These are phyloP conservation scores for Xiphorhynchus elegans DNA, from an alignment of 2,113 vertebrate species.

Conservation along the genomic window DNA sequence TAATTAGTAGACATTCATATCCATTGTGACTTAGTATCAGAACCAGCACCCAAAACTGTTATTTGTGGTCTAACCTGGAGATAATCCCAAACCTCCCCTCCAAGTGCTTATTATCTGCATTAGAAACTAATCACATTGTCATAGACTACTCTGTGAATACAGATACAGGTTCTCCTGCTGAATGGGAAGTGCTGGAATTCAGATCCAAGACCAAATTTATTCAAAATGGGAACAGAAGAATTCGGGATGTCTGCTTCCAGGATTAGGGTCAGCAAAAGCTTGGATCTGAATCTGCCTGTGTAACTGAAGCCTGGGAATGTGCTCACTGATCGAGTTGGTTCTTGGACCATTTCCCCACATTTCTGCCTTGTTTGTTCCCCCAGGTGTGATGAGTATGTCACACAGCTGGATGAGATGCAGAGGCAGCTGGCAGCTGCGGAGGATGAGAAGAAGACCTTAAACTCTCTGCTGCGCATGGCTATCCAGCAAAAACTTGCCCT, in stretches of 20 bases:
- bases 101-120: neutral
- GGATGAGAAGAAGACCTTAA: constrained; percentile 98
- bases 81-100: neutral
- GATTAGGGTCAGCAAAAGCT: neutral
- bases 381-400: constrained; percentile 97
- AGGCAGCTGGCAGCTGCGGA: constrained; percentile 96
- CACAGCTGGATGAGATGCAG: constrained; percentile 98
- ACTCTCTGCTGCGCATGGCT: constrained; percentile 96
- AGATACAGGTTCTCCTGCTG: neutral
- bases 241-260: neutral
- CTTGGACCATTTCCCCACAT: neutral
- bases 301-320: rapidly evolving
- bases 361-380: constrained; percentile 16
- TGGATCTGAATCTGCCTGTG: neutral
- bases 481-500: constrained; percentile 98
- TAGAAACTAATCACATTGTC: neutral
- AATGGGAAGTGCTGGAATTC: neutral
- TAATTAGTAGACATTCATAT: neutral
- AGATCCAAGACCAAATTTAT: neutral
- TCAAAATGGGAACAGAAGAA: neutral
- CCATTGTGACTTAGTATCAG: neutral
- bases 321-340: rapidly evolving
- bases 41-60: neutral
- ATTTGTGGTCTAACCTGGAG: neutral
- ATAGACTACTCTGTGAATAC: neutral